These are phyloP conservation scores for Muricea muricata DNA, from an alignment of 92 coral and sea anemone species.

Conservation along the genomic window DNA sequence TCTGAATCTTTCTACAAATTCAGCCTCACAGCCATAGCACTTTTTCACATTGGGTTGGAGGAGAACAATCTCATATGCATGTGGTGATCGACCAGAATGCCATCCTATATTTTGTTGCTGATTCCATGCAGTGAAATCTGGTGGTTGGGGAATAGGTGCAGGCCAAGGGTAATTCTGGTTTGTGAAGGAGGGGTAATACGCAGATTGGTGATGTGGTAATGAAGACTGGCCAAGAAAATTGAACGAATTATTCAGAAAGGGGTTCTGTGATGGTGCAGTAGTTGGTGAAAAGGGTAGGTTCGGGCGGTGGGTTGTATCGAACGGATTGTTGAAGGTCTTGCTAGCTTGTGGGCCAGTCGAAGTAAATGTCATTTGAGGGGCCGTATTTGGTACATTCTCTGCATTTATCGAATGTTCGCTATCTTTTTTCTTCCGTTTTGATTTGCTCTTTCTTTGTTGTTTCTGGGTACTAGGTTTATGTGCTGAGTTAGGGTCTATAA, in stretches of 20 bases:
- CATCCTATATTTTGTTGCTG: neutral
- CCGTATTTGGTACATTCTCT: too few relatives aligned
- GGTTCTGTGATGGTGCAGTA: neutral
- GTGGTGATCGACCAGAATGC: slow-evolving; percentile 1
- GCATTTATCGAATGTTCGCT: too few relatives aligned
- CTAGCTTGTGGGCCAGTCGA: too few relatives aligned
- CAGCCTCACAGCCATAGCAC: slow-evolving; percentile 62
- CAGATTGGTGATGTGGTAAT: neutral
- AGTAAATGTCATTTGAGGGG: too few relatives aligned
- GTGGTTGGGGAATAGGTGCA: neutral
- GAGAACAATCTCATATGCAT: neutral
- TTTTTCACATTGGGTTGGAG: slow-evolving; percentile 44
- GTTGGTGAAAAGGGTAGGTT: too few relatives aligned
- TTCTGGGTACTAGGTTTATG: neutral
- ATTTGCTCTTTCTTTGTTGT: too few relatives aligned
- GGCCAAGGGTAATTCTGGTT: neutral
- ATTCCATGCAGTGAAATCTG: neutral
- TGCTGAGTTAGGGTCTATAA: neutral
- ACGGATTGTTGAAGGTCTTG: too few relatives aligned
- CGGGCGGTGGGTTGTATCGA: too few relatives aligned
- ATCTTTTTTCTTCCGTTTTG: too few relatives aligned
- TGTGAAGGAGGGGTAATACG: neutral
- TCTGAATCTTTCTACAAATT: slow-evolving; percentile 39
- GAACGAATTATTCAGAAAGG: neutral
- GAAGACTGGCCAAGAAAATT: neutral